phyloP scores from a whole-genome alignment of 2,113 vertebrate species.

The Hippocampus barbouri region DNA sequence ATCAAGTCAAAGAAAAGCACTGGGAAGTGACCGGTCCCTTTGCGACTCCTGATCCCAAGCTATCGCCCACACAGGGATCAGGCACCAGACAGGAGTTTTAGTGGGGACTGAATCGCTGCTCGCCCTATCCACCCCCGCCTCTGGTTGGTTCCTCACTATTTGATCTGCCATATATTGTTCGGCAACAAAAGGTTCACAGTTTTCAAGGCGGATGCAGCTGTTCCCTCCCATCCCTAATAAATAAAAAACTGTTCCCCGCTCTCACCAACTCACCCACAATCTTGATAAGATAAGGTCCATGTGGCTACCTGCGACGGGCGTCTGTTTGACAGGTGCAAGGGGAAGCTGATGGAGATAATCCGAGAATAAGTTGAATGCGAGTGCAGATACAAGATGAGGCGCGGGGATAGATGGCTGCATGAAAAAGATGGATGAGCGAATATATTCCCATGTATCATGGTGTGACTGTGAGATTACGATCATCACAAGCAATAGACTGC shows the following conservation, averaged over 20 bases:
- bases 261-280: conserved; percentile 73
- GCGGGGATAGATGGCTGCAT: conserved; percentile 74
- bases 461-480: conserved; percentile 82
- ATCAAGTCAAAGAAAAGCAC: conserved; percentile 69
- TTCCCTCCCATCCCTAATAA: conserved; percentile 72
- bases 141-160: conserved; percentile 68
- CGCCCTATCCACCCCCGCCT: conserved; percentile 70
- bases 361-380: conserved; percentile 82
- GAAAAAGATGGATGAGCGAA: conserved; percentile 81
- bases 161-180: conserved; percentile 77
- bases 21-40: conserved; percentile 66
- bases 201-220: conserved; percentile 80
- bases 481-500: conserved; percentile 69
- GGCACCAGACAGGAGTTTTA: conserved; percentile 60
- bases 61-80: conserved; percentile 66
- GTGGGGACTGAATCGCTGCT: conserved; percentile 57
- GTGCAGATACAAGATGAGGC: conserved; percentile 77
- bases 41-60: conserved; percentile 62
- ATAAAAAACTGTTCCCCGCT: conserved; percentile 45
- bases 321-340: conserved; percentile 83
- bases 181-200: conserved; percentile 72
- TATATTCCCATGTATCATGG: conserved; percentile 80
- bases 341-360: conserved; percentile 83
- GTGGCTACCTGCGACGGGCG: conserved; percentile 79
- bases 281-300: conserved; percentile 79